Base-by-base conservation (phyloP, 1,140 invertebrate genomes). In the Drosophila ercepeae region DNA sequence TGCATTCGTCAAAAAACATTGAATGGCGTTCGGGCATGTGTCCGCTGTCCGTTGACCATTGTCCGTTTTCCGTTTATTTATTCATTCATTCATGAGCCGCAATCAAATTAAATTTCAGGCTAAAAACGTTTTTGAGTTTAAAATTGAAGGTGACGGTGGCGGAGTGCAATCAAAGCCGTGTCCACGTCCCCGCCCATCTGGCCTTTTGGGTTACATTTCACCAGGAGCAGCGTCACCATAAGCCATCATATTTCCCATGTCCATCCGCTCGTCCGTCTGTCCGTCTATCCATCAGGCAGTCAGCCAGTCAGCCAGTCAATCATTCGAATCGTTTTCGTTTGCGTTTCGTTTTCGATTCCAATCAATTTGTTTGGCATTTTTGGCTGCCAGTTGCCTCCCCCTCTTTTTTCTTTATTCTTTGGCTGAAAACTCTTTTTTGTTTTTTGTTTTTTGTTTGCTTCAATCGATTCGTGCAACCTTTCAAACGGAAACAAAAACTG, bases 301-400 rank as follows among this genome's bases (percentile, higher is more conserved):
- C 78, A 77, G 53, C 75, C 79, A 78, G 78, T 54, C 79, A 78
- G 70, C 45, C 75, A 83, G 76, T 84, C 81, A 86, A 86, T 86
- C 81, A 86, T 86, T 88, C 75, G 82, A 86, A 86, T 88, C 82
- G 81, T 86, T 86, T 88, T 86, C 82, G 82, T 86, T 86, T 88
- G 78, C 82, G 76, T 86, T 86, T 76, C 81, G 82, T 81, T 88
- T 86, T 86, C 81, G 81, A 88, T 86, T 86, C 81, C 81, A 86
- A 86, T 86, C 81, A 86, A 86, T 86, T 86, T 86, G 81, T 88
- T 86, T 86, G 81, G 82, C 72, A 86, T 86, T 86, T 79, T 86
- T 84, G 81, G 82, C 76, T 84, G 79, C 61, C 60, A 68, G 53
- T 57, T 51, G 34, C 53, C 16, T 34, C 18, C 25, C 42, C 14